Base-by-base conservation (phyloP, 2,888 invertebrate genomes). In the Nezara viridula region DNA sequence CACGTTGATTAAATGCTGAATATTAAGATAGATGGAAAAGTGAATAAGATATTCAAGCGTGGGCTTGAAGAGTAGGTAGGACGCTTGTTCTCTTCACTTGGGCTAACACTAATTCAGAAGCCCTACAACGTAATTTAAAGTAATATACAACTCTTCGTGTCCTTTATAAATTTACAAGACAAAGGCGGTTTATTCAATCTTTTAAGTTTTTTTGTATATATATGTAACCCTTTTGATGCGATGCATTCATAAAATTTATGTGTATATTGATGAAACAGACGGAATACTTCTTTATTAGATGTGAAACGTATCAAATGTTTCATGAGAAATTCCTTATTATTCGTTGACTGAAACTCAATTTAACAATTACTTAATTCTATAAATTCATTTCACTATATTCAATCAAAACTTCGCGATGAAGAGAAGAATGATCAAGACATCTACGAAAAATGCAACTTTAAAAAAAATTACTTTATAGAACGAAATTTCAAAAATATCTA, bases 41-140 rank as follows among this genome's bases (percentile, higher is more conserved):
- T 32, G 32, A 66, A 32, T 66, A 66, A 66, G 32, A 66, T 32
- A 66, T 66, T 66, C 21, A 66, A 66, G 66, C 66, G 66, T 66
- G 66, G 32, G 66, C 66, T 66, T 66, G 9, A 60, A 66, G n/a
- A n/a, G 66, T 32, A 32, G 66, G 66, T 32, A 32, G 66, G 32
- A 66, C 66, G 66, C 66, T 66, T 66, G 66, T 66, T 66, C 66
- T 32, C 19, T 66, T 16, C 32, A 37, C 66, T 66, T 32, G 32
- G 32, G 6, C 32, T 66, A 66, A 66, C 66, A 66, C 66, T 66
- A 66, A 66, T 66, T 66, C 66, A 66, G 32, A 66, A 66, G 66
- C 32, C 32, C 32, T 66, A 66, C 32, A n/a, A 66, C 66, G 32
- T 66, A 66, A 66, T 66, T 66, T 32, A 66, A 66, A 14, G 19